These are phyloP conservation scores for Eretmocerus hayati DNA, from an alignment of 2,888 invertebrate species.

Conservation along the genomic window DNA sequence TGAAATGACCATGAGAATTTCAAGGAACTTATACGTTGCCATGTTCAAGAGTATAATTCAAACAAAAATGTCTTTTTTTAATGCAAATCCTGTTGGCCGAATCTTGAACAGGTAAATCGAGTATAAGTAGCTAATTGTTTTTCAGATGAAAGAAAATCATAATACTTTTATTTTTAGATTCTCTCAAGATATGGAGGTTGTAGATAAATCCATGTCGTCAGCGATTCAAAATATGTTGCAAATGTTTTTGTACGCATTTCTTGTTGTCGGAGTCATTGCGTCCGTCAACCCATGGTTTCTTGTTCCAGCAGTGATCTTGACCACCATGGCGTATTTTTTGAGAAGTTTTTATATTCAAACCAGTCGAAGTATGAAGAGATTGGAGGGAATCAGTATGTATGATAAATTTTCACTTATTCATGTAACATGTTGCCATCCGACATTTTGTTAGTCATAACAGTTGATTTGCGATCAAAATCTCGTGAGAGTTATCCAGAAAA, in stretches of 20 bases:
- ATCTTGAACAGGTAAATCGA: conserved; percentile 60
- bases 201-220: conserved; percentile 57
- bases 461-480: no score
- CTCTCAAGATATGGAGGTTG: conserved; percentile 77
- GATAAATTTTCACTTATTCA: neutral
- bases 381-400: conserved; percentile 73
- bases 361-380: conserved; percentile 71
- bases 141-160: no score
- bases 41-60: conserved; percentile 77
- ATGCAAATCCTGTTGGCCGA: conserved; percentile 73
- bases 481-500: no score
- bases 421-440: no score
- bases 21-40: conserved; percentile 67
- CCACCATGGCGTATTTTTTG: conserved; percentile 65
- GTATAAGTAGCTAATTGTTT: no score
- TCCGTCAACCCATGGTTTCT: conserved; percentile 67
- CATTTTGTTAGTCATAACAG: no score
- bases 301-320: conserved; percentile 61
- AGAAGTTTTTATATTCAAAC: conserved; percentile 70
- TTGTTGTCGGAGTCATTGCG: conserved; percentile 56
- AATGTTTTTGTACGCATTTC: conserved; percentile 50
- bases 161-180: conserved; percentile 51
- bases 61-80: conserved; percentile 82
- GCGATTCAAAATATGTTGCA: conserved; percentile 59
- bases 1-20: conserved; percentile 67